Evolutionary conservation across 1,140 invertebrate species (phyloP), one percentile per base, ranked within the genome.

Genomic region (Lasaia peninsularis): DNA sequence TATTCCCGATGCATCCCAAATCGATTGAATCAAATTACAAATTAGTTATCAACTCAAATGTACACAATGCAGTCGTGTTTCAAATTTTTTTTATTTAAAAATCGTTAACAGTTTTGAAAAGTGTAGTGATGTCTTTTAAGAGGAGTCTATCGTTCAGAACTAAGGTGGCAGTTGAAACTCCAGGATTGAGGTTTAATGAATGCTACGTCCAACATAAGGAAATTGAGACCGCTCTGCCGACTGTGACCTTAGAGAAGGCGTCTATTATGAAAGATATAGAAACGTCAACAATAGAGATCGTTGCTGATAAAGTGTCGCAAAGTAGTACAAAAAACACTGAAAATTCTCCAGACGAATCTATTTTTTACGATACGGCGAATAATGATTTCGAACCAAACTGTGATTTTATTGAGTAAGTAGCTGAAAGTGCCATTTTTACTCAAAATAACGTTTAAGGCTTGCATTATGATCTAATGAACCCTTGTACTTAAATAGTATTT

Each of bases 91-190:
- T 14, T 7, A 37, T 7, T 37, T 14, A 2, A 14, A 14, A 12
- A 11, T 37, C n/a, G n/a, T n/a, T n/a, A n/a, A n/a, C n/a, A 4
- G 16, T 11, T 18, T 20, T 20, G 2, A 10, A 16, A 44, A 50
- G 12, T 58, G 2, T 50, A 58, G 58, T 57, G 49, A 77, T 78
- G 75, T 73, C 72, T 24, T 67, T 73, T 20, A 66, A 52, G 60
- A 62, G 60, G 50, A 75, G 60, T 64, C 60, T 62, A 51, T 78
- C 67, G 28, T 75, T 73, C 44, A 63, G 58, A 40, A 68, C 57
- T 12, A 80, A 74, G 63, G 58, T 37, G 37, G 28, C 62, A 31
- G 58, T 70, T 8, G 70, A 73, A 44, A 28, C 44, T 5, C 1
- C 9, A 8, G 35, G 12, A 14, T 37, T 14, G 7, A 4, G 12